phyloP scores from a whole-genome alignment of 2,113 vertebrate species.

The Nothocercus nigrocapillus region DNA sequence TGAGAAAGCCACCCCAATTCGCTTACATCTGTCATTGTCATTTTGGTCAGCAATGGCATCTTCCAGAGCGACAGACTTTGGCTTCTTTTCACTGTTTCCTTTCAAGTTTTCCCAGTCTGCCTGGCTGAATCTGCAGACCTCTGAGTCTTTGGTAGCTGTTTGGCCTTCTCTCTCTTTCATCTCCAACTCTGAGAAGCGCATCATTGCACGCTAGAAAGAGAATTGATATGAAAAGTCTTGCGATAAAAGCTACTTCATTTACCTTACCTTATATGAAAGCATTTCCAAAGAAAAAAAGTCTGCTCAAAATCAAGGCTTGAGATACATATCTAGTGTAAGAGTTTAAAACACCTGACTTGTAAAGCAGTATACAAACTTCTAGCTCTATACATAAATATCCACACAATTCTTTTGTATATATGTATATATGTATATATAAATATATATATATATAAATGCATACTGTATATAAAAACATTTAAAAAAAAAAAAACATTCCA shows the following conservation, averaged over 20 bases:
- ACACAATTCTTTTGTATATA: slow-evolving; percentile 68
- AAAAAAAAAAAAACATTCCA: slow-evolving; percentile 59
- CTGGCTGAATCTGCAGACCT: slow-evolving; percentile 84
- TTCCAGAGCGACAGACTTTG: slow-evolving; percentile 81
- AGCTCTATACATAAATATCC: slow-evolving; percentile 68
- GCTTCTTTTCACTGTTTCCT: slow-evolving; percentile 83
- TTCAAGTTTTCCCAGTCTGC: slow-evolving; percentile 87
- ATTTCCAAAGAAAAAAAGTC: slow-evolving; percentile 77
- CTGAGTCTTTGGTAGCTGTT: slow-evolving; percentile 87
- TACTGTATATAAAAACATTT: slow-evolving; percentile 59
- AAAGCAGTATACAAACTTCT: slow-evolving; percentile 55
- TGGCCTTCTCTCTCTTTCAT: slow-evolving; percentile 93
- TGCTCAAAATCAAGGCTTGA: slow-evolving; percentile 76
- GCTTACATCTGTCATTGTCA: slow-evolving; percentile 83
- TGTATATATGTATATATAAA: neutral
- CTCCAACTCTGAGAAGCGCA: slow-evolving; percentile 97
- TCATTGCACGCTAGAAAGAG: slow-evolving; percentile 93
- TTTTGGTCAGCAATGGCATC: slow-evolving; percentile 81
- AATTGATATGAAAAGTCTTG: slow-evolving; percentile 84
- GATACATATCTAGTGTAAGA: slow-evolving; percentile 47
- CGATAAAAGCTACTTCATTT: slow-evolving; percentile 72
- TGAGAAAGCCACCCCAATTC: slow-evolving; percentile 56
- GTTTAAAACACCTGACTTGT: slow-evolving; percentile 68
- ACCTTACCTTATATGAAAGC: slow-evolving; percentile 82
- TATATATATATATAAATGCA: slow-evolving; percentile 55